Evolutionary conservation across 1,140 invertebrate genomes (phyloP).

Genomic region (Coptotermes formosanus): DNA sequence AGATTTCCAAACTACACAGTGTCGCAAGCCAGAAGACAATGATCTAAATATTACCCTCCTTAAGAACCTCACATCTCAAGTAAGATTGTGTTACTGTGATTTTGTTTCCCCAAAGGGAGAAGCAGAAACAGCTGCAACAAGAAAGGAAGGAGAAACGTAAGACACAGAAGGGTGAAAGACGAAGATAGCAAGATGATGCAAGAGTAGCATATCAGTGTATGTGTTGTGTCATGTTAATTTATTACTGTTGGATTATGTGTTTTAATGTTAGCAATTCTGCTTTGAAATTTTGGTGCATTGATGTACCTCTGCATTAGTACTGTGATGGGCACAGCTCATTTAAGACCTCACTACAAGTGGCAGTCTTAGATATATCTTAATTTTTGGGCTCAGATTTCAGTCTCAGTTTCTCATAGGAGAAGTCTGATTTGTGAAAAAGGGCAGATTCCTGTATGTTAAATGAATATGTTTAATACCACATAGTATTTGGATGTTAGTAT

Average conservation of each 20-base stretch:
- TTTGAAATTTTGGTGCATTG: not conserved
- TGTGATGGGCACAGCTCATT: slow-evolving; percentile 27
- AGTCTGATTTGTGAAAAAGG: not conserved
- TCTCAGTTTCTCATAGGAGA: slow-evolving; percentile 15
- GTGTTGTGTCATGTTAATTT: slow-evolving; percentile 32
- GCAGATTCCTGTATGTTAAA: too few species aligned
- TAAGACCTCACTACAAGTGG: not conserved
- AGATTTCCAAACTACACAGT: too few species aligned
- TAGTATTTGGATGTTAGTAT: too few species aligned
- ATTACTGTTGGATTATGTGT: slow-evolving; percentile 27
- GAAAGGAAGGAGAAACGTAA: slow-evolving; percentile 88
- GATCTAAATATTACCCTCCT: too few species aligned
- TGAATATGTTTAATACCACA: too few species aligned
- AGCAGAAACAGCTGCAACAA: slow-evolving; percentile 79
- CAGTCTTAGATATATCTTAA: not conserved
- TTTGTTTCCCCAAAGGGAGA: slow-evolving; percentile 60
- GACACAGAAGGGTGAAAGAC: slow-evolving; percentile 79
- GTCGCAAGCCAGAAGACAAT: too few species aligned
- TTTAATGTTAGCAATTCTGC: not conserved
- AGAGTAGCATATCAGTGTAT: not conserved
- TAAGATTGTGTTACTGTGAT: not conserved
- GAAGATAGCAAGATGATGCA: slow-evolving; percentile 65
- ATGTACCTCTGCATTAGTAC: slow-evolving; percentile 27
- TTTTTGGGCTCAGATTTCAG: slow-evolving; percentile 26
- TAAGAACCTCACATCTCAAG: too few species aligned